Evolutionary conservation across 1,140 invertebrate genomes (phyloP), one percentile per base, ranked within the genome.

Genomic region (Bathynomus jamesi): DNA sequence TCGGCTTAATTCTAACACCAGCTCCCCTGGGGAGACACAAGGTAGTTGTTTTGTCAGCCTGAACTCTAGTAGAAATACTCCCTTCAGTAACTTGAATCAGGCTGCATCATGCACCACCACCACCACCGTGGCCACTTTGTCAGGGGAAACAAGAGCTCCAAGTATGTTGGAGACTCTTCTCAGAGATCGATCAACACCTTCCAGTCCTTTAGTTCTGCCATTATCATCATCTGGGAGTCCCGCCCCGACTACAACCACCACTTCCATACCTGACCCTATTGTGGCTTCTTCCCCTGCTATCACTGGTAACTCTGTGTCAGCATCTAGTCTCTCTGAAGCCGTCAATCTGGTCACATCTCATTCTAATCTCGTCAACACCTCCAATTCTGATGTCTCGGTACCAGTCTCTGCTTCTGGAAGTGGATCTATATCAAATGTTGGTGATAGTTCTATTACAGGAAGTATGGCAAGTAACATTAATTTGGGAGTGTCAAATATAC

Each of bases 141-240:
- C 72, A 72, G 73, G 76, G 76, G 76, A 77, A 32, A 62, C 64
- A 46, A 61, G 72, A 29, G 72, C 67, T 62, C 70, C 76, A 25
- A 77, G 76, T 28, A 77, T 77, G 76, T 62, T 77, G 40, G 76
- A 77, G 60, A 77, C 76, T n/a, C 53, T 77, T 61, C 72, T 77
- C n/a, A 71, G 76, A 53, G 76, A 77, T 70, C 46, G 76, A 62
- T 72, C 72, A 30, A 61, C 73, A 60, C 40, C 40, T 53, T 53
- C 40, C 21, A 53, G 40, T 21, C 40, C 40, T 53, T 53, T 53
- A 21, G 40, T 53, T 53, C 40, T 17, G 5, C 21, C 40, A 17
- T 53, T 53, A 53, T 17, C 40, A 2, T 3, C 40, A 53, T 17
- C 40, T 53, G 40, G 21, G 21, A 53, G 40, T 53, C 21, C 40